Base-by-base conservation (phyloP, 1,140 invertebrate genomes). In the Aricia agestis region DNA sequence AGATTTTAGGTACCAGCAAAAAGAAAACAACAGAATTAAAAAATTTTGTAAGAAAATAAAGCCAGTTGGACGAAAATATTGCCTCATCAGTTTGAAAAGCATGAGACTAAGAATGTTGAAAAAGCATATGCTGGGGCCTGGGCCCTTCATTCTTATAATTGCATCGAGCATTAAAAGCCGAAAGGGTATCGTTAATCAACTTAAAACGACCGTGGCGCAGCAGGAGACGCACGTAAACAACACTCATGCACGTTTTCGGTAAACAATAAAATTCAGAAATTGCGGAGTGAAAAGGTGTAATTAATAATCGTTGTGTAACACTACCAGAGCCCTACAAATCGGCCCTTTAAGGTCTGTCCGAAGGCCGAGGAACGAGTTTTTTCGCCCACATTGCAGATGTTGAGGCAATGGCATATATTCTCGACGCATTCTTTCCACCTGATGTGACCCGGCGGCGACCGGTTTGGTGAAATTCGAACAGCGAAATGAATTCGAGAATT, bases 241-340 rank as follows among this genome's bases (percentile, higher is more conserved):
- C 6, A 36, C 36, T 36, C 36, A 36, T 36, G 36, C 36, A 36
- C 36, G 36, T 36, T 36, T 36, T 36, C 9, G 45, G 45, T 52
- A 52, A 52, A 52, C 45, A 52, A 52, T 15, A 52, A n/a, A n/a
- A 52, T 15, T 52, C 45, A 13, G 45, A 15, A 13, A 52, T 52
- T 13, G 13, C 45, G 13, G 13, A 13, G 13, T 13, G 13, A 52
- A 15, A 52, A 52, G 45, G 45, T 15, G 4, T 4, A 52, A 52
- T 52, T 52, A 52, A 52, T 52, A 13, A 52, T 52, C 45, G 45
- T 52, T 52, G 45, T 52, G 45, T 52, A 52, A 52, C 45, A 52
- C 13, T 13, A 52, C 45, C 9, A 4, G 13, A 52, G 45, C 45
- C 45, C 45, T 52, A 52, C 13, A 52, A 52, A 52, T 52, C 45